Conservation (phyloP, 2,888 invertebrate genomes). For the Gymnocheta viridis region DNA sequence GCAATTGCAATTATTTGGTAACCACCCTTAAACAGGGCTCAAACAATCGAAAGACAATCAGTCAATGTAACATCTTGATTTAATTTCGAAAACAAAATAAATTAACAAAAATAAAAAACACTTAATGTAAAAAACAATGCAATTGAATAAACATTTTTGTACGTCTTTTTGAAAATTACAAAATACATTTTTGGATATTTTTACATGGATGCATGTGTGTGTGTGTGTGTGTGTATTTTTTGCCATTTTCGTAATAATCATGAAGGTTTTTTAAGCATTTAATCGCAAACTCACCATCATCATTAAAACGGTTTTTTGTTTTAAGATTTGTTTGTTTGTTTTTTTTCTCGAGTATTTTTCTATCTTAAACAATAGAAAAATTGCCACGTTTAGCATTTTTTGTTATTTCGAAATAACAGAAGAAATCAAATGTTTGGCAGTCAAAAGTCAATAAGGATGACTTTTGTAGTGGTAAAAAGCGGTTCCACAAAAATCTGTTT, state of each 20-base stretch:
- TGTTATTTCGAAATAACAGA: conserved; percentile 14
- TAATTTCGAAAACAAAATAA: conserved; percentile 24
- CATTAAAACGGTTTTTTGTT: conserved; percentile 78
- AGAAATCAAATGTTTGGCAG: conserved; percentile 40
- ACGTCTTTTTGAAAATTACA: conserved; percentile 7
- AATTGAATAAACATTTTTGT: not conserved
- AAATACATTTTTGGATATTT: conserved; percentile 22
- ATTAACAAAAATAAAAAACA: not conserved
- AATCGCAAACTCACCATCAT: conserved; percentile 80
- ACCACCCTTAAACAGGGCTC: conserved; percentile 63
- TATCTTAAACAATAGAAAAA: conserved; percentile 54
- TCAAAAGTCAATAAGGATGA: conserved; percentile 30
- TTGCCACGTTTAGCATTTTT: conserved; percentile 59
- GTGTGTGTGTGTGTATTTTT: not conserved
- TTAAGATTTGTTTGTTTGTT: not conserved
- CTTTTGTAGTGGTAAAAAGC: not conserved
- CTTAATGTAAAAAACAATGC: not conserved
- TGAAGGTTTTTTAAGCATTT: conserved; percentile 62
- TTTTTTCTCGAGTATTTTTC: not conserved
- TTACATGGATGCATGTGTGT: too few species aligned
- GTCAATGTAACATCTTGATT: conserved; percentile 68
- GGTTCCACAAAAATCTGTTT: conserved; percentile 18
- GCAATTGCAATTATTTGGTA: conserved; percentile 66
- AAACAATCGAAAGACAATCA: conserved; percentile 60
- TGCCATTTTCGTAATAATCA: not conserved